phyloP scores from a whole-genome alignment of 2,113 vertebrate species.

The Seriola aureovittata region DNA sequence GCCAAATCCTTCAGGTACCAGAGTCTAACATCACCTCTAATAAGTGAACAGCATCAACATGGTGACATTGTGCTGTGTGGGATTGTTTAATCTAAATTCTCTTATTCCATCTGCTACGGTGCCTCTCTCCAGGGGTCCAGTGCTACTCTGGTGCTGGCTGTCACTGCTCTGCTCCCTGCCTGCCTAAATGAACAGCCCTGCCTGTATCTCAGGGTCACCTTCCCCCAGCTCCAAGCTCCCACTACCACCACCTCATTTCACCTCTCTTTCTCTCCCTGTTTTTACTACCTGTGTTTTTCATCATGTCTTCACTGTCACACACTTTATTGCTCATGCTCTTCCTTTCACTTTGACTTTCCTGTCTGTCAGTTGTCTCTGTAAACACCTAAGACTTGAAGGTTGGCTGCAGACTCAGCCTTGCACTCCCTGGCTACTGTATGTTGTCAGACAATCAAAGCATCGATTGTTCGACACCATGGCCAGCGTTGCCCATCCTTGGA shows the following conservation, averaged over 20 bases:
- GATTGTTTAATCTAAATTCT: constrained; percentile 77
- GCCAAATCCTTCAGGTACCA: constrained; percentile 31
- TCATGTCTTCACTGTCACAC: constrained; percentile 13
- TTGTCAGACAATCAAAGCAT: not conserved
- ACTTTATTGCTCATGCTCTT: constrained; percentile 6
- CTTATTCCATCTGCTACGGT: constrained; percentile 72
- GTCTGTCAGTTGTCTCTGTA: not conserved
- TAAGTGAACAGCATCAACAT: constrained; percentile 46
- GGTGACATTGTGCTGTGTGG: constrained; percentile 52
- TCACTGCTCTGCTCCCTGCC: constrained; percentile 73
- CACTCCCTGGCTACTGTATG: not conserved
- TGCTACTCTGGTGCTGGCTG: constrained; percentile 64
- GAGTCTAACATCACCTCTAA: constrained; percentile 35
- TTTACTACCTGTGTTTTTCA: constrained; percentile 19
- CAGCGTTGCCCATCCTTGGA: not conserved
- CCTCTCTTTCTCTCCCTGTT: not conserved
- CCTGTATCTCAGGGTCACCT: constrained; percentile 77
- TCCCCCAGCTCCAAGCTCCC: constrained; percentile 45
- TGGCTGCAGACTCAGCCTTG: not conserved
- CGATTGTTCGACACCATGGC: not conserved
- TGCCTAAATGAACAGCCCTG: constrained; percentile 70
- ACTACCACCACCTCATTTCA: constrained; percentile 6
- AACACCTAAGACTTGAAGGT: not conserved
- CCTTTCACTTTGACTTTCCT: constrained; percentile 3
- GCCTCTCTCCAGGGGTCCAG: constrained; percentile 72